Conservation (phyloP, 1,140 invertebrate genomes). For the Yoshiicerus persimilis region DNA sequence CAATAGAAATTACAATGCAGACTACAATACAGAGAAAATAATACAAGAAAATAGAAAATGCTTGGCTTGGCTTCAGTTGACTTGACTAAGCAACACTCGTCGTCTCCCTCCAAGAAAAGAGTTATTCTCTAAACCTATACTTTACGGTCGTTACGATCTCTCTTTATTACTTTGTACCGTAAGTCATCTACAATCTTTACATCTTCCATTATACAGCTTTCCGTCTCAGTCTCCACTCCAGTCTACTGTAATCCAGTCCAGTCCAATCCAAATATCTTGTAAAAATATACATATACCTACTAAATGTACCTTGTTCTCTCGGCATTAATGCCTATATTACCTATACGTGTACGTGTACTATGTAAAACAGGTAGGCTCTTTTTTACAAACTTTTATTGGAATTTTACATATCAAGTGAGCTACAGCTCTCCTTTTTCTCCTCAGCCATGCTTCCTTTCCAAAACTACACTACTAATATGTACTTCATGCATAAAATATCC, state of each 20-base stretch:
- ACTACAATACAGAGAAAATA: neutral
- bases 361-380: neutral
- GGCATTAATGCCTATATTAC: neutral
- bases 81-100: neutral
- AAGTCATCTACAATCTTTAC: constrained; percentile 20
- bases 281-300: neutral
- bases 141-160: constrained; percentile 19
- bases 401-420: neutral
- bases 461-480: neutral
- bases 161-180: constrained; percentile 20
- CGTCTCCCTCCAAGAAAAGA: neutral
- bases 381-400: neutral
- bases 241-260: neutral
- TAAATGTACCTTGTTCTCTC: neutral
- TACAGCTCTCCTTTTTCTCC: neutral
- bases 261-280: neutral
- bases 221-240: neutral
- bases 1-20: constrained; percentile 13
- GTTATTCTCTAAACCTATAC: constrained; percentile 18
- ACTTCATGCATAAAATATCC: too few species aligned
- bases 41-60: neutral
- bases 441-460: neutral
- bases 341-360: neutral
- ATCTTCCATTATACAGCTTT: neutral
- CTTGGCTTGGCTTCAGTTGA: neutral